A percentile compares a stretch with the other conserved stretches of the same genome.
Evolutionary conservation across 2,797 vertebrate genomes (phyloP).

Genomic region (Tiaroga cobitis): DNA sequence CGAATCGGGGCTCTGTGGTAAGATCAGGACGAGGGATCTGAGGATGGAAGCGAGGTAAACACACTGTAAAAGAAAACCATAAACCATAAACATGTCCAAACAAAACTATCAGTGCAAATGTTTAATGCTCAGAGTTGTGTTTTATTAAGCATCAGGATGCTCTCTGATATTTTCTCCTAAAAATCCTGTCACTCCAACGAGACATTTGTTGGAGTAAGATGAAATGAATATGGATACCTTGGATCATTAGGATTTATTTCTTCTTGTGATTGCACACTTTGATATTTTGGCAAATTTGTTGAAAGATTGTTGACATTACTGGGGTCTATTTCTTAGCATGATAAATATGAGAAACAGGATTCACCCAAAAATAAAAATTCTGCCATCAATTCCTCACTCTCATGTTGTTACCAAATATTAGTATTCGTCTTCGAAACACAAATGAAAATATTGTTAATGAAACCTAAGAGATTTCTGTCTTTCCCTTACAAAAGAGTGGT

Average conservation of each 20-base stretch:
- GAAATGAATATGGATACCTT: background rate
- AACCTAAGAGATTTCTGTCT: no score
- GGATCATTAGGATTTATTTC: no score
- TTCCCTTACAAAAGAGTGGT: no score
- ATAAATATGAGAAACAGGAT: background rate
- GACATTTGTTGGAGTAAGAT: background rate
- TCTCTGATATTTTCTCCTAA: background rate
- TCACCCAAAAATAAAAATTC: background rate
- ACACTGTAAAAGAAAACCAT: background rate
- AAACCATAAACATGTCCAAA: background rate
- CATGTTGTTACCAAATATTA: background rate
- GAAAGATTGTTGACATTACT: background rate
- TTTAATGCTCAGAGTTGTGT: background rate
- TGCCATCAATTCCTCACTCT: background rate
- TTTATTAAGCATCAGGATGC: background rate
- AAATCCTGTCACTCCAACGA: background rate
- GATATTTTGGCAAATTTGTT: background rate
- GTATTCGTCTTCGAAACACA: background rate
- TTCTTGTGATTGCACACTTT: background rate
- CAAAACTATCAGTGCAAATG: background rate
- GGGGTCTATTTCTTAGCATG: background rate
- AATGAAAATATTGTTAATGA: background rate
- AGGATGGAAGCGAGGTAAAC: background rate
- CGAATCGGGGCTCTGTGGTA: background rate
- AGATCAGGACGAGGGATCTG: background rate